Percentiles rank a stretch among this genome's conserved stretches.
These are phyloP conservation scores for Cryptomyrus ogoouensis DNA, from an alignment of 2,113 vertebrate genomes.

Conservation along the genomic window DNA sequence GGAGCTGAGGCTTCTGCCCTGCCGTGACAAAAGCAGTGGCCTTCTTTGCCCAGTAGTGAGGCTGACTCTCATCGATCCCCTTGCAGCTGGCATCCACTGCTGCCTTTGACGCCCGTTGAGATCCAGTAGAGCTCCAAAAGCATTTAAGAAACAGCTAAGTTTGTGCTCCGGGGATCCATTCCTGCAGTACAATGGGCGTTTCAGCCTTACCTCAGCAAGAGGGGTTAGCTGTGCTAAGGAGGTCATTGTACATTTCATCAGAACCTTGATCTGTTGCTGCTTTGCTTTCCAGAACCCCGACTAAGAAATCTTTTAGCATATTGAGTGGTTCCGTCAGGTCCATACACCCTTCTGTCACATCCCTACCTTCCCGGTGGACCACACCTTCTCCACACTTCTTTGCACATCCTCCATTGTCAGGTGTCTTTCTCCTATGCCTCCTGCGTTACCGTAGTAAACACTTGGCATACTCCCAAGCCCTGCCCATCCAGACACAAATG, in stretches of 20 bases:
- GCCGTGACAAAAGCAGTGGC: background rate
- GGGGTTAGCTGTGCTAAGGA: background rate
- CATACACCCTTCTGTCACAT: background rate
- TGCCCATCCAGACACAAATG: background rate
- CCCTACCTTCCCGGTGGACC: background rate
- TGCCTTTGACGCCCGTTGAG: background rate
- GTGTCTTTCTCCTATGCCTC: background rate
- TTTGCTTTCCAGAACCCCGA: background rate
- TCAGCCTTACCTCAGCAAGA: background rate
- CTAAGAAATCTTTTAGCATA: background rate
- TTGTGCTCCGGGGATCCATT: background rate
- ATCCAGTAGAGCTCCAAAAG: background rate
- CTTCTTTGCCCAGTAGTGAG: background rate
- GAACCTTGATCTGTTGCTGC: background rate
- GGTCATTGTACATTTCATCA: background rate
- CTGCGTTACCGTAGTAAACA: background rate
- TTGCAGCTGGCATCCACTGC: background rate
- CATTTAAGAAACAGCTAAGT: background rate
- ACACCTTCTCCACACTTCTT: background rate
- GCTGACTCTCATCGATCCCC: background rate
- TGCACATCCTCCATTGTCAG: background rate
- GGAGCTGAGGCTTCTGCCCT: background rate
- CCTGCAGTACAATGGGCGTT: background rate
- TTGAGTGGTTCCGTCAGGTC: background rate
- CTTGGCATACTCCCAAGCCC: background rate